Conservation (phyloP, 1,140 invertebrate genomes). For the Diploscapter pachys region DNA sequence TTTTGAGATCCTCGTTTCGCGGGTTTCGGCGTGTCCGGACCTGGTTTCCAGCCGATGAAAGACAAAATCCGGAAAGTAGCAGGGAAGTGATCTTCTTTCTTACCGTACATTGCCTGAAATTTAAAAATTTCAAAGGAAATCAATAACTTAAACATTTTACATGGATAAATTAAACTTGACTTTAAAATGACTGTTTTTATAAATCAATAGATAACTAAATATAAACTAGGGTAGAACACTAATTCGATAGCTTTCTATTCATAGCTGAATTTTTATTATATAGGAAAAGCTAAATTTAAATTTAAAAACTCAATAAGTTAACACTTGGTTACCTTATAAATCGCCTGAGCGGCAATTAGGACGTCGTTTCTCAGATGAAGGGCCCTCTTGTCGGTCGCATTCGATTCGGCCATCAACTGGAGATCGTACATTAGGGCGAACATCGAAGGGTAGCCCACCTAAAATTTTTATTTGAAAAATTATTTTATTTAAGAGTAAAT, state of each 20-base stretch:
- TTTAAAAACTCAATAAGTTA: neutral
- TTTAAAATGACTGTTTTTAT: too few relatives aligned
- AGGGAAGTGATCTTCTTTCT: conserved; percentile 69
- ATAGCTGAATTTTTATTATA: conserved; percentile 55
- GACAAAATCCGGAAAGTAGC: conserved; percentile 95
- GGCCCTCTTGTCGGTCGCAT: conserved; percentile 77
- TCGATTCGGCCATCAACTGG: conserved; percentile 85
- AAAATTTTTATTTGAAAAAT: conserved; percentile 18
- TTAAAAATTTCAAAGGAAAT: conserved; percentile 41
- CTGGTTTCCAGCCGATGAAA: conserved; percentile 95
- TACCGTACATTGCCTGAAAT: conserved; percentile 59
- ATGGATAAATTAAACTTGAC: too few relatives aligned
- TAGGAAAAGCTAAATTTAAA: neutral
- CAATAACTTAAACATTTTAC: too few relatives aligned
- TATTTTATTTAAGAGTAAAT: neutral
- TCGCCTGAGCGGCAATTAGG: conserved; percentile 79
- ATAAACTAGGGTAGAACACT: too few relatives aligned
- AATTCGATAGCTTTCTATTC: too few relatives aligned
- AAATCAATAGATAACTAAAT: too few relatives aligned
- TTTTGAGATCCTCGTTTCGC: conserved; percentile 73
- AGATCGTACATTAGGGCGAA: conserved; percentile 93
- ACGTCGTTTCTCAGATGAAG: conserved; percentile 75
- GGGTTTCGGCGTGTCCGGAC: conserved; percentile 65
- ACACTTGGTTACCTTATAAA: conserved; percentile 72
- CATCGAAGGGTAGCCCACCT: conserved; percentile 83